Conservation (phyloP, 2,113 vertebrate genomes). For the Amia ocellicauda region DNA sequence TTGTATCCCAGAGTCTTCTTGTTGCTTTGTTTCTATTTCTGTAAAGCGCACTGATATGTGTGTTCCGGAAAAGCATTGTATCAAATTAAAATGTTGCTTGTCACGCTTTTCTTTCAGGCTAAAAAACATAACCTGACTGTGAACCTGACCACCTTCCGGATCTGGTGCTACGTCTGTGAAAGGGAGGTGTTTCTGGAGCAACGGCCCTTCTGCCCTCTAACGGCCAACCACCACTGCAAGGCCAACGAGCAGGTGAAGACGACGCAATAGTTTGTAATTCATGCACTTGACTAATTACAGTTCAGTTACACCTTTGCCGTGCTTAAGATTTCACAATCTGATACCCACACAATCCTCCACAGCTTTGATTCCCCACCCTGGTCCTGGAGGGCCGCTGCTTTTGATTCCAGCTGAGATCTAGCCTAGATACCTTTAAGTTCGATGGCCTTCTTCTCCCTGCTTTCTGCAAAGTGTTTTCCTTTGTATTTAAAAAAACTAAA, state of each 20-base stretch:
- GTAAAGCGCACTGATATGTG: not conserved
- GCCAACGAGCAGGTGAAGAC: slow-evolving; percentile 68
- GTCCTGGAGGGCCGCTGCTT: too few relatives aligned
- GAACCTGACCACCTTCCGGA: slow-evolving; percentile 90
- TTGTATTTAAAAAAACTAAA: too few relatives aligned
- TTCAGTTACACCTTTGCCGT: too few relatives aligned
- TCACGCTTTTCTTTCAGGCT: slow-evolving; percentile 53
- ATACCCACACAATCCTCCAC: too few relatives aligned
- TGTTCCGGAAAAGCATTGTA: not conserved
- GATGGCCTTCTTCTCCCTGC: not conserved
- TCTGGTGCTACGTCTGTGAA: slow-evolving; percentile 96
- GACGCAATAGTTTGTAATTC: not conserved
- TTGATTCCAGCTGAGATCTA: too few relatives aligned
- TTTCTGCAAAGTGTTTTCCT: too few relatives aligned
- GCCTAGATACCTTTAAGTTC: too few relatives aligned
- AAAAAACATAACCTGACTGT: slow-evolving; percentile 95
- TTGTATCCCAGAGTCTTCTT: too few relatives aligned
- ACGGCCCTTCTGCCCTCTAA: slow-evolving; percentile 50
- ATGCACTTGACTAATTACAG: too few relatives aligned
- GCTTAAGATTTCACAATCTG: too few relatives aligned
- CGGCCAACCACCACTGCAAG: slow-evolving; percentile 53
- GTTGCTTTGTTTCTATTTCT: not conserved
- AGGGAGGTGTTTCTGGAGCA: slow-evolving; percentile 90
- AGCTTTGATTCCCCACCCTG: too few relatives aligned
- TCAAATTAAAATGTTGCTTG: not conserved